These are phyloP conservation scores for Scolopax bukidnonensis DNA, from an alignment of 2,797 vertebrate genomes.

Conservation along the genomic window DNA sequence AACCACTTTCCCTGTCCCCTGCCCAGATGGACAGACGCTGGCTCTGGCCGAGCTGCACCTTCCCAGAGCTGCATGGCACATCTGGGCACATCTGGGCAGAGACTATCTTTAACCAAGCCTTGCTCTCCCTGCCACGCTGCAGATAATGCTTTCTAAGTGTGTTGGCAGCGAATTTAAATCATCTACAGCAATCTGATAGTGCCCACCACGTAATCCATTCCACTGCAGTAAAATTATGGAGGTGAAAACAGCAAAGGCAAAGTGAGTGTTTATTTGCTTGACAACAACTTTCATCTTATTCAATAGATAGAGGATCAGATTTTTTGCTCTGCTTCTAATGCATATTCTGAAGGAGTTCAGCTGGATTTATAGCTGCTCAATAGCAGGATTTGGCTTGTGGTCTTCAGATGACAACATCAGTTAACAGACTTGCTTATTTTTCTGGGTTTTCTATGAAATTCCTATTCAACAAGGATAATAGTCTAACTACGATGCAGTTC, in stretches of 20 bases:
- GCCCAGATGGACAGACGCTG: fast-evolving
- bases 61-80: not conserved
- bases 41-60: not conserved
- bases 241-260: not conserved
- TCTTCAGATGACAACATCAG: not conserved
- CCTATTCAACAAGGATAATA: not conserved
- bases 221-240: not conserved
- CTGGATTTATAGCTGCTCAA: not conserved
- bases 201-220: not conserved
- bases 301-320: not conserved
- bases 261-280: not conserved
- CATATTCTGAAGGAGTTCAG: not conserved
- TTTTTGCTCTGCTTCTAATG: not conserved
- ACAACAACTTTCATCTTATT: not conserved
- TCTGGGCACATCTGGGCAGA: not conserved
- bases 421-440: not conserved
- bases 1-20: not conserved
- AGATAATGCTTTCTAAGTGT: not conserved
- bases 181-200: not conserved
- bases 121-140: not conserved
- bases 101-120: not conserved
- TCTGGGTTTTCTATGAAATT: not conserved
- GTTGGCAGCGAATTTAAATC: not conserved
- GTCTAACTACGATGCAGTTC: slow-evolving; percentile 22
- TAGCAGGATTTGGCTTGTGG: not conserved